Percentiles rank a stretch among this genome's conserved stretches.
These are phyloP conservation scores for Ctenodactylus gundi DNA, from an alignment of 2,113 vertebrate species.

Conservation along the genomic window DNA sequence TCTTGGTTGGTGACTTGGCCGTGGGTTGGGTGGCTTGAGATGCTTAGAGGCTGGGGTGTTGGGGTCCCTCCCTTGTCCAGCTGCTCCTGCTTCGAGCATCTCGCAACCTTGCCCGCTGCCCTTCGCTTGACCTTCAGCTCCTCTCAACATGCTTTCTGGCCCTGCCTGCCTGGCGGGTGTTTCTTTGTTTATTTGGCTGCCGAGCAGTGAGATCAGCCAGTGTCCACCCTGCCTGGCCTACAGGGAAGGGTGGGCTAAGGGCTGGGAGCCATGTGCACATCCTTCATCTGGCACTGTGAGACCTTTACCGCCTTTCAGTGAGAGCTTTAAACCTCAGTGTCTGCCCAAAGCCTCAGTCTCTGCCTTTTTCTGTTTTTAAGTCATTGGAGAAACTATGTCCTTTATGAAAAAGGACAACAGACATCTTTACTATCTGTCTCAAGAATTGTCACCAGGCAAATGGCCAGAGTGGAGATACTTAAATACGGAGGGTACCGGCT, in stretches of 20 bases:
- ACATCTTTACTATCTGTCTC: neutral
- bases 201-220: neutral
- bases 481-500: neutral
- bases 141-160: neutral
- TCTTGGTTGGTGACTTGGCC: neutral
- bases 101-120: neutral
- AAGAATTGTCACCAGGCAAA: neutral
- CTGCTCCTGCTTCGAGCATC: neutral
- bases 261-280: neutral
- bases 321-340: neutral
- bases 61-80: neutral
- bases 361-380: neutral
- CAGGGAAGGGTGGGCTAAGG: neutral
- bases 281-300: neutral
- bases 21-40: neutral
- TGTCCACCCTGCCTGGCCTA: neutral
- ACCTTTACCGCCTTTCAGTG: neutral
- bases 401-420: neutral
- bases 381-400: neutral
- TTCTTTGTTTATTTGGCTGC: conserved; percentile 6
- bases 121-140: neutral
- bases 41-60: neutral
- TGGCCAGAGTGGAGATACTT: neutral
- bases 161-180: neutral
- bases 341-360: neutral